Evolutionary conservation across 1,140 invertebrate genomes (phyloP).

Genomic region (Hylaeus anthracinus): DNA sequence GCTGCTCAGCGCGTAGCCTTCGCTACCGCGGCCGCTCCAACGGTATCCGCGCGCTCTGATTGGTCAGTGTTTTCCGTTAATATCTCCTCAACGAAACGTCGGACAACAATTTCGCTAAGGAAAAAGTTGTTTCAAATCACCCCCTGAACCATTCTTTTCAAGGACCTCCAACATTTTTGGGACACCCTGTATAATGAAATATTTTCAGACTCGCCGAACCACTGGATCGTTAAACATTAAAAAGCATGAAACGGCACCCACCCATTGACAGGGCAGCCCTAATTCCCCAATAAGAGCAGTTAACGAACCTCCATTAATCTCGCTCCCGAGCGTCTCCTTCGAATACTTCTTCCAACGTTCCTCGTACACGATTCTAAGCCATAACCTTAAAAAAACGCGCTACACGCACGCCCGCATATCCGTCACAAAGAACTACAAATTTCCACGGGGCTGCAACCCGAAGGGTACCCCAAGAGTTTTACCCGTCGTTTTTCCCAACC

Average conservation of each 20-base stretch:
- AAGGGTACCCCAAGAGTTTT: conserved; percentile 3
- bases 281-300: conserved; percentile 2
- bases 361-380: neutral
- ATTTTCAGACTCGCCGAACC: too few species aligned
- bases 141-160: too few species aligned
- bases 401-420: neutral
- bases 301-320: conserved; percentile 20
- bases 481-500: neutral
- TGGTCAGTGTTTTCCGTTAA: too few species aligned
- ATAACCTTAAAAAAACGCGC: conserved; percentile 6
- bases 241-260: neutral
- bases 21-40: too few species aligned
- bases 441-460: neutral
- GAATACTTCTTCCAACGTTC: neutral
- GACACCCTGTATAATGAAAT: too few species aligned
- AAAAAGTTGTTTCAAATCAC: too few species aligned
- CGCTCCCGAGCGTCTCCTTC: neutral
- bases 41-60: too few species aligned
- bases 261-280: neutral
- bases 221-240: too few species aligned
- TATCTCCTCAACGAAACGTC: too few species aligned
- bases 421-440: conserved; percentile 18
- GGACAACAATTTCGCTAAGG: too few species aligned
- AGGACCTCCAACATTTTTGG: too few species aligned
- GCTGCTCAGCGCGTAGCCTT: too few species aligned